Evolutionary conservation across 2,797 vertebrate genomes (phyloP), one percentile per base, ranked within the genome.

Genomic region (Oreonectes daqikongensis): DNA sequence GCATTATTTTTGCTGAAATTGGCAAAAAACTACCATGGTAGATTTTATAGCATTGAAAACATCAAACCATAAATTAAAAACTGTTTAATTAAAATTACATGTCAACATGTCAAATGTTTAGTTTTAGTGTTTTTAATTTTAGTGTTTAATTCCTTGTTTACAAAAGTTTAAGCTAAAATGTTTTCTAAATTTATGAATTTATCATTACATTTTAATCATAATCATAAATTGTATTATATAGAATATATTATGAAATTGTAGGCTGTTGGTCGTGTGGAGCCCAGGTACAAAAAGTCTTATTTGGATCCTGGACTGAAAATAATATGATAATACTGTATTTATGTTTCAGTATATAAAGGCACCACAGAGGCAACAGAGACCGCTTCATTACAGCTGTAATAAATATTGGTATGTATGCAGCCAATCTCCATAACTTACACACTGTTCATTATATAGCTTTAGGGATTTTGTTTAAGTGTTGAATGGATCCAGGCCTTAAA

Each of bases 401-500:
- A 42, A 42, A 70, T 59, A 44, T 59, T 35, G 42, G 32, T 35
- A 35, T 48, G 7, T 28, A 73, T n/a, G 3, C 1, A 40, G 15
- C 30, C 28, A 61, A 46, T 63, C 42, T 52, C 15, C 17, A 53
- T 53, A 6, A 20, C 9, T 74, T n/a, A 42, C 48, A 53, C 11
- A 5, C 24, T n/a, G 38, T 30, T 59, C 24, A 71, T 72, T 59
- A 22, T 26, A 35, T 61, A 61, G 42, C 59, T 50, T 7, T 30
- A 12, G 35, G 61, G 7, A 74, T 30, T 14, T n/a, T 2, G 9
- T 20, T 35, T 40, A 65, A 65, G n/a, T 42, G 18, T 40, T 11
- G 35, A 12, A 63, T 40, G 38, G 61, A 65, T 42, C 35, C 20
- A 42, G 20, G 44, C 46, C 32, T 66, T 79, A 50, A 46, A 30